phyloP scores from a whole-genome alignment of 2,888 invertebrate genomes.

The Torymus auratus region DNA sequence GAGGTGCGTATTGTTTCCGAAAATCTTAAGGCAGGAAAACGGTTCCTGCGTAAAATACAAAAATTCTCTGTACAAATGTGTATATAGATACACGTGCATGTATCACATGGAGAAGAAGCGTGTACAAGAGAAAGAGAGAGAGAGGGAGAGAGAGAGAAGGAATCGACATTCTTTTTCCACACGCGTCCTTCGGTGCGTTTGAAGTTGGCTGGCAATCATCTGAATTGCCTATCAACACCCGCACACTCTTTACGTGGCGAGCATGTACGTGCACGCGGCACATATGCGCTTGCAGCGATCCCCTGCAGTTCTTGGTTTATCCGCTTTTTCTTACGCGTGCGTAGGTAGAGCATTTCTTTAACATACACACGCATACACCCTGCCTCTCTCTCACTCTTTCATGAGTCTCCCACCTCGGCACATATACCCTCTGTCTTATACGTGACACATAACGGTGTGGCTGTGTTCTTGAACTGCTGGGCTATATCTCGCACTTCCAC shows the following conservation, averaged over 20 bases:
- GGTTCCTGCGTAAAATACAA: background rate
- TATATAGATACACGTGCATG: background rate
- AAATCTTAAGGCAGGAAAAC: no score
- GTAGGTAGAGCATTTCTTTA: no score
- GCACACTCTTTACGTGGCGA: background rate
- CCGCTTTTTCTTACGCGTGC: no score
- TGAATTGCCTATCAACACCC: conserved; percentile 76
- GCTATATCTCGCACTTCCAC: conserved; percentile 39
- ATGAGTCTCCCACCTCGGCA: no score
- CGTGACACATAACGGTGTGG: no score
- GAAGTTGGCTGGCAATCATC: conserved; percentile 75
- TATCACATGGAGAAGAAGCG: background rate
- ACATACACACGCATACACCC: no score
- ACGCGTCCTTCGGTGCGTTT: conserved; percentile 69
- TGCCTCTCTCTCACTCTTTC: no score
- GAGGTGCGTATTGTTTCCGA: background rate
- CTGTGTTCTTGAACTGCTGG: no score
- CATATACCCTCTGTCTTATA: no score
- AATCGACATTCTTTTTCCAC: conserved; percentile 31
- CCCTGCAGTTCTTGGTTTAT: no score
- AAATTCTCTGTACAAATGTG: conserved; percentile 1
- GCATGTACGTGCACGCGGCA: conserved; percentile 59
- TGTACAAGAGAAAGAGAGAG: no score
- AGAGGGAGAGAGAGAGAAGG: background rate
- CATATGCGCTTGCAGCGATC: background rate